Evolutionary conservation across 2,888 invertebrate species (phyloP).

Genomic region (Automeris io): DNA sequence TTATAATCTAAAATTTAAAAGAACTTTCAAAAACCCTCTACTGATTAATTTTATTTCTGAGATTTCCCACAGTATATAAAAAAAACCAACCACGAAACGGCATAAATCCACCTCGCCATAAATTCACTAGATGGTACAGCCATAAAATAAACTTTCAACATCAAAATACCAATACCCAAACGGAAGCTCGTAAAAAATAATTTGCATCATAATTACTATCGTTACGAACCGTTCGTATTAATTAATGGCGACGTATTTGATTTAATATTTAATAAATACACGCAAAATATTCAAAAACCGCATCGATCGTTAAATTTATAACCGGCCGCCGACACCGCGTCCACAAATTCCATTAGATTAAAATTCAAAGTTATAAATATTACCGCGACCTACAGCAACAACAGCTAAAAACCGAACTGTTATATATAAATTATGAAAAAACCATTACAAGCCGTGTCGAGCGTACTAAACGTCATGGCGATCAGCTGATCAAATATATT

Average conservation of each 20-base stretch:
- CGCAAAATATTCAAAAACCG: conserved; percentile 31
- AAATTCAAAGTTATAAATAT: conserved; percentile 63
- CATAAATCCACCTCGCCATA: neutral
- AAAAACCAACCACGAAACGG: too few species aligned
- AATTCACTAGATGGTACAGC: neutral
- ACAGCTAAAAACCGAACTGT: conserved; percentile 55
- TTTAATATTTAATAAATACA: conserved; percentile 29
- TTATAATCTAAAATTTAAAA: too few species aligned
- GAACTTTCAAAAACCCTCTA: too few species aligned
- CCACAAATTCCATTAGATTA: conserved; percentile 36
- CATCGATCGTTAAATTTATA: conserved; percentile 31
- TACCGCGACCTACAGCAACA: conserved; percentile 66
- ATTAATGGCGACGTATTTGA: conserved; percentile 10
- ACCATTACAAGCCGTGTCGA: conserved; percentile 62
- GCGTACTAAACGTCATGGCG: conserved; percentile 72
- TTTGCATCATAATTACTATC: conserved; percentile 7
- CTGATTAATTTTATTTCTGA: too few species aligned
- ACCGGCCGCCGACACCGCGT: conserved; percentile 9
- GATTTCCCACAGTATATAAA: too few species aligned
- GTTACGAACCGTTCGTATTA: conserved; percentile 4
- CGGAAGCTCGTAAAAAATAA: neutral
- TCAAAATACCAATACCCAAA: neutral
- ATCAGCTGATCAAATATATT: conserved; percentile 78
- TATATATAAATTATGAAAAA: conserved; percentile 75
- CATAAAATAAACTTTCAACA: neutral